Conservation (phyloP, 1,140 invertebrate genomes). For the Pomacea maculata region DNA sequence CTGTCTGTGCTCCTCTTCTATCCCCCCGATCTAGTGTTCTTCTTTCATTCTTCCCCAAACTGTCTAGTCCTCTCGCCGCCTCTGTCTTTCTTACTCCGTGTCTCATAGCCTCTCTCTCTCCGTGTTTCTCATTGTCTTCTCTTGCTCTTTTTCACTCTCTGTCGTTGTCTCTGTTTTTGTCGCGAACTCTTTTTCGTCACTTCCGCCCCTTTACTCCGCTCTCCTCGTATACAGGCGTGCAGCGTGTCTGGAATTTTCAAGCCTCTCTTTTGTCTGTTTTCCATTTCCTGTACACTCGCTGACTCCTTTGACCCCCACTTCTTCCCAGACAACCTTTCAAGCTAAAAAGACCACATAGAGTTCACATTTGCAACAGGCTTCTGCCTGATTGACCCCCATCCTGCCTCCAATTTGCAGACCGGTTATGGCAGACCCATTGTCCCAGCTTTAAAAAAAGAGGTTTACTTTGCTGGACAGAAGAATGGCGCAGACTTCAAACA, state of each 20-base stretch:
- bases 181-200: not conserved
- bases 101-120: not conserved
- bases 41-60: not conserved
- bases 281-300: no score
- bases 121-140: not conserved
- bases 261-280: no score
- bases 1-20: not conserved
- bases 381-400: not conserved
- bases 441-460: no score
- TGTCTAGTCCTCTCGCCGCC: not conserved
- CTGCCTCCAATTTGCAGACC: not conserved
- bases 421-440: no score
- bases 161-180: not conserved
- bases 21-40: not conserved
- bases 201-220: not conserved
- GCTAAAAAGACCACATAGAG: no score
- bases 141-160: not conserved
- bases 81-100: not conserved
- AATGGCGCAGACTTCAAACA: no score
- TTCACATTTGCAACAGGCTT: no score
- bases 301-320: no score
- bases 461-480: no score
- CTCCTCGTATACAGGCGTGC: not conserved
- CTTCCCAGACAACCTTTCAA: no score
- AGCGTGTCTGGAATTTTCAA: no score